phyloP scores from a whole-genome alignment of 1,140 invertebrate genomes.

The Bombus pascuorum region DNA sequence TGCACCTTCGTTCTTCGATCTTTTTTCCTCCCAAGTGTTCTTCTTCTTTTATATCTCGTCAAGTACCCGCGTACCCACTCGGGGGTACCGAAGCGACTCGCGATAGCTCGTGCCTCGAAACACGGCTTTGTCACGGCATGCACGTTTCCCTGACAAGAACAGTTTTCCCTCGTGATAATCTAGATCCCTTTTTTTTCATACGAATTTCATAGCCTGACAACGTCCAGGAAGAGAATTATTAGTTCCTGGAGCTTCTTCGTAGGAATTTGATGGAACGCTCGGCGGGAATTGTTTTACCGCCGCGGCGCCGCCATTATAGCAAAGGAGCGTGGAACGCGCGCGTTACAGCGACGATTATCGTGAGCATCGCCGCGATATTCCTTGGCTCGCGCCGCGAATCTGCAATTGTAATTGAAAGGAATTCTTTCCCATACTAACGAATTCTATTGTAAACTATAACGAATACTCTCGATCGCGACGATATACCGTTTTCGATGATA shows the following conservation, averaged over 20 bases:
- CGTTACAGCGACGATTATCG: conserved; percentile 17
- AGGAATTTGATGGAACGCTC: not conserved
- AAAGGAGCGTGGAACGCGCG: not conserved
- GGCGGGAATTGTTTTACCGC: not conserved
- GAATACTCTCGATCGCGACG: too few relatives aligned
- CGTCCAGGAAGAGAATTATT: not conserved
- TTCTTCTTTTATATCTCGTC: conserved; percentile 2
- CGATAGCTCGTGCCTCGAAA: conserved; percentile 65
- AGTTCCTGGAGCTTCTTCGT: not conserved
- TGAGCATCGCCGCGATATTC: not conserved
- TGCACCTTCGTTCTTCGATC: conserved; percentile 32
- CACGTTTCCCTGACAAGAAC: conserved; percentile 7
- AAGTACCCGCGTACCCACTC: conserved; percentile 43
- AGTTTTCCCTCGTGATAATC: not conserved
- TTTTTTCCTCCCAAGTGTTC: not conserved
- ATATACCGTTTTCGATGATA: conserved; percentile 20
- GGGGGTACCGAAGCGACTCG: conserved; percentile 56
- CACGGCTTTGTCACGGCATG: conserved; percentile 53
- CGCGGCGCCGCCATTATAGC: not conserved
- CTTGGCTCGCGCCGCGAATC: not conserved
- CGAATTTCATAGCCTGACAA: not conserved
- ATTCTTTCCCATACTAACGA: not conserved
- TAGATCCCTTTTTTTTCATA: not conserved
- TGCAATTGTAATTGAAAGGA: conserved; percentile 25
- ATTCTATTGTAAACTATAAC: not conserved